Evolutionary conservation across 1,140 invertebrate species (phyloP).

Genomic region (Reticulitermes speratus): DNA sequence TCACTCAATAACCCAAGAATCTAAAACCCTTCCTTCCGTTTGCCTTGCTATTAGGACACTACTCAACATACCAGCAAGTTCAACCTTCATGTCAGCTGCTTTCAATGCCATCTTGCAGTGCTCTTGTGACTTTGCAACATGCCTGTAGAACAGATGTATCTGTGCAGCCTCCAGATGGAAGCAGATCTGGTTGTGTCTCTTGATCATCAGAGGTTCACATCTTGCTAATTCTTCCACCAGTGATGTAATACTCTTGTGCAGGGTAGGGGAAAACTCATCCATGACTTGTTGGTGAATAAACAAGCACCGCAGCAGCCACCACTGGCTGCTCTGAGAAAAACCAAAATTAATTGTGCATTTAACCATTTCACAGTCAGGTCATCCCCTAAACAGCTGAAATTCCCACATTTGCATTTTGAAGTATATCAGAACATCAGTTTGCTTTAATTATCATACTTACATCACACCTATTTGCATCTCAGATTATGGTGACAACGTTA

Average conservation of each 20-base stretch:
- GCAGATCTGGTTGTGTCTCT: constrained; percentile 52
- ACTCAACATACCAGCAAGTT: constrained; percentile 56
- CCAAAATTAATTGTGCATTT: too few relatives aligned
- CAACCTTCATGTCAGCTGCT: constrained; percentile 62
- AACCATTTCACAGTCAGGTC: too few relatives aligned
- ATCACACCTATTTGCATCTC: too few relatives aligned
- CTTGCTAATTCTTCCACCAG: constrained; percentile 13
- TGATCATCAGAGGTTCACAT: background rate
- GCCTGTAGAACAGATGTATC: constrained; percentile 71
- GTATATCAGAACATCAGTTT: too few relatives aligned
- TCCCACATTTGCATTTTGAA: too few relatives aligned
- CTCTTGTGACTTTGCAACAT: constrained; percentile 65
- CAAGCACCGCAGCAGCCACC: constrained; percentile 25
- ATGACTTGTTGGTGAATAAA: constrained; percentile 23
- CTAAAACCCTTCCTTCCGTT: too few relatives aligned
- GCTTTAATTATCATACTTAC: too few relatives aligned
- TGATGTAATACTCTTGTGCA: constrained; percentile 1
- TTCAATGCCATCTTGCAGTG: constrained; percentile 63
- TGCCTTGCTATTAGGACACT: too few relatives aligned
- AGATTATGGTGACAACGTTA: too few relatives aligned
- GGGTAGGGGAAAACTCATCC: constrained; percentile 18
- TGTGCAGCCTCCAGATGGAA: constrained; percentile 74
- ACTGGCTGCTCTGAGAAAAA: constrained; percentile 20
- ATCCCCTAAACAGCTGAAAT: too few relatives aligned
- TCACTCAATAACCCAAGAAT: too few relatives aligned